Evolutionary conservation across 1,140 invertebrate species (phyloP).

Genomic region (Hypothenemus hampei): DNA sequence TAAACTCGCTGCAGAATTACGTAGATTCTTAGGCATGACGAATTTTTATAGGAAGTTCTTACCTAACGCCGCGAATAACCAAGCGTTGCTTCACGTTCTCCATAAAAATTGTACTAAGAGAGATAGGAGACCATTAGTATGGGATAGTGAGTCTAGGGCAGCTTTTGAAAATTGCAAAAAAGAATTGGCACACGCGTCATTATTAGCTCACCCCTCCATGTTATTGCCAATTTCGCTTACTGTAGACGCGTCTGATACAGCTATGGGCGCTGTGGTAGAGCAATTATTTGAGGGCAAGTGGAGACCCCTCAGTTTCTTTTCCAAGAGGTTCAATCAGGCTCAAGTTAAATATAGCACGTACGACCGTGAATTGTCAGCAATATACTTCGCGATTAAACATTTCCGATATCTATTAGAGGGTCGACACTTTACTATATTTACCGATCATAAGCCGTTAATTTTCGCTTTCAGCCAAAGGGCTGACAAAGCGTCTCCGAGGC

Average conservation of each 20-base stretch:
- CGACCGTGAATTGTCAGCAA: slow-evolving; percentile 48
- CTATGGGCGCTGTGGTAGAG: not conserved
- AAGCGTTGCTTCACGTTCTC: slow-evolving; percentile 27
- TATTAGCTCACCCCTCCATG: not conserved
- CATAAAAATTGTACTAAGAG: slow-evolving; percentile 18
- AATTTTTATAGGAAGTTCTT: slow-evolving; percentile 22
- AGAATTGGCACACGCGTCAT: not conserved
- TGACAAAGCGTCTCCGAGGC: slow-evolving; percentile 33
- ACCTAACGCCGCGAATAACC: slow-evolving; percentile 31
- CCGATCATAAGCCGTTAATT: slow-evolving; percentile 45
- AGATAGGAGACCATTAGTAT: not conserved
- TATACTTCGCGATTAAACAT: slow-evolving; percentile 42
- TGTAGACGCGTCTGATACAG: not conserved
- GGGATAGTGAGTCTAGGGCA: not conserved
- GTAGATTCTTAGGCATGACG: slow-evolving; percentile 28
- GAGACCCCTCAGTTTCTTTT: not conserved
- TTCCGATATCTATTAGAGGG: slow-evolving; percentile 39
- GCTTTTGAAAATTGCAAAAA: not conserved
- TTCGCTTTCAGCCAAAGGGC: slow-evolving; percentile 38
- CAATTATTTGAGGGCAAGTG: not conserved
- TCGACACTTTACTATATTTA: slow-evolving; percentile 38
- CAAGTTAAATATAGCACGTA: slow-evolving; percentile 45
- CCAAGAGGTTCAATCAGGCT: slow-evolving; percentile 2
- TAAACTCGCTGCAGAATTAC: slow-evolving; percentile 25
- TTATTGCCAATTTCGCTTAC: not conserved